A percentile compares a stretch with the other conserved stretches of the same genome.
Conservation (phyloP, 2,888 invertebrate genomes). For the Sisyra terminalis region DNA sequence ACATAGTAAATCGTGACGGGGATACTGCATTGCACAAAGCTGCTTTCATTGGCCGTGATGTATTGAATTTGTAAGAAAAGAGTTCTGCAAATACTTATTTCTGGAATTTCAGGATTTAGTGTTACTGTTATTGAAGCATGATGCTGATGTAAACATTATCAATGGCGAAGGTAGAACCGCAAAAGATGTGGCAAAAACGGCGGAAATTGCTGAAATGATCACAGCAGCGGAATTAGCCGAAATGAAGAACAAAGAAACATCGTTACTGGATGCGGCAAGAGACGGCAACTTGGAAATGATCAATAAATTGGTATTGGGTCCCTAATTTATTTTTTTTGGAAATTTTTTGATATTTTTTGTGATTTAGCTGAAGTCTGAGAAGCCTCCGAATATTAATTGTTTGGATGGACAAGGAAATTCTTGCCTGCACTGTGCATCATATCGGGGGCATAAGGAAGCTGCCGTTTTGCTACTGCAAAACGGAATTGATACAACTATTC, state of each 20-base stretch:
- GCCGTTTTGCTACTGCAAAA: slow-evolving; percentile 47
- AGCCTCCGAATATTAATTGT: slow-evolving; percentile 44
- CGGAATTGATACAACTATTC: slow-evolving; percentile 42
- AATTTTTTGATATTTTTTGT: slow-evolving; percentile 7
- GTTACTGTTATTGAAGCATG: slow-evolving; percentile 37
- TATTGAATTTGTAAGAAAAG: slow-evolving; percentile 18
- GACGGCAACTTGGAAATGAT: slow-evolving; percentile 39
- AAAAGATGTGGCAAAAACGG: slow-evolving; percentile 35
- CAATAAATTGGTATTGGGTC: slow-evolving; percentile 31
- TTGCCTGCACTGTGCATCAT: slow-evolving; percentile 46
- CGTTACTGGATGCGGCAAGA: slow-evolving; percentile 39
- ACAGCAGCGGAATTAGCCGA: slow-evolving; percentile 43
- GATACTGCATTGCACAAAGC: slow-evolving; percentile 52
- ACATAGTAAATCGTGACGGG: slow-evolving; percentile 43
- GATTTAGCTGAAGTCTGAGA: slow-evolving; percentile 34
- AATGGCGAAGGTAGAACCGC: slow-evolving; percentile 47
- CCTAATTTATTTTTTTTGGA: background rate
- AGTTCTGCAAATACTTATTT: slow-evolving; percentile 1
- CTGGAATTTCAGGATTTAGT: slow-evolving; percentile 45
- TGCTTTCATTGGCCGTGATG: slow-evolving; percentile 50
- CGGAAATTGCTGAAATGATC: slow-evolving; percentile 34
- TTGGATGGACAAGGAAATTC: slow-evolving; percentile 47
- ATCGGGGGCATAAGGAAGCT: slow-evolving; percentile 42
- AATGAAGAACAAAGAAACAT: slow-evolving; percentile 32
- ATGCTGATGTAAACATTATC: slow-evolving; percentile 43